phyloP scores from a whole-genome alignment of 2,888 invertebrate genomes.

The Monoplex corrugatus region DNA sequence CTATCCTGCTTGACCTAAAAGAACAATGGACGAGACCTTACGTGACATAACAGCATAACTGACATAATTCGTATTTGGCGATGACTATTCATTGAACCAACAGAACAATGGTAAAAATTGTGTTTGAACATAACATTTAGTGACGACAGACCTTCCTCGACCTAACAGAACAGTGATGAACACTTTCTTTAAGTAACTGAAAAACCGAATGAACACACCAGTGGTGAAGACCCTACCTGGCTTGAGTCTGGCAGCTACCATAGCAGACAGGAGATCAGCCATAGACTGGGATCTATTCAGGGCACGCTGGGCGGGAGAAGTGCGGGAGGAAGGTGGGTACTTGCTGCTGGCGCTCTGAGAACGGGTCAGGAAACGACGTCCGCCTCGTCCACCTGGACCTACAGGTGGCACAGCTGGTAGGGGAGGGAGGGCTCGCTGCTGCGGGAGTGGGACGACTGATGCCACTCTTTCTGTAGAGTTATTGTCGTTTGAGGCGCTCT shows the following conservation, averaged over 20 bases:
- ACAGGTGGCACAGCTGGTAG: slow-evolving; percentile 40
- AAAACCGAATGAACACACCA: neutral
- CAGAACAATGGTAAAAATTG: too few species aligned
- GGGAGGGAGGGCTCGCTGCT: slow-evolving; percentile 35
- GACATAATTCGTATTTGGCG: too few species aligned
- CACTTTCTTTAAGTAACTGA: too few species aligned
- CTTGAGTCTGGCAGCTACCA: slow-evolving; percentile 25
- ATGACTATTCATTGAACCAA: too few species aligned
- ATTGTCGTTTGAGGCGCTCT: too few species aligned
- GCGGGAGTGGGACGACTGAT: neutral
- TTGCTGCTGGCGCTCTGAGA: slow-evolving; percentile 8
- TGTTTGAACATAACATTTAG: too few species aligned
- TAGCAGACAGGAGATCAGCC: slow-evolving; percentile 38
- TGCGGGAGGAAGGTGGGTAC: neutral
- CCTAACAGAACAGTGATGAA: too few species aligned
- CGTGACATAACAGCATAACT: too few species aligned
- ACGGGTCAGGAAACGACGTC: slow-evolving; percentile 2
- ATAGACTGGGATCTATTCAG: slow-evolving; percentile 43
- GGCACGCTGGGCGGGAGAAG: neutral
- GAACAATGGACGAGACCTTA: too few species aligned
- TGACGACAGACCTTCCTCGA: too few species aligned
- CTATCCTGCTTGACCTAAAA: too few species aligned
- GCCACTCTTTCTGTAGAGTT: neutral
- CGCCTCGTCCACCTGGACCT: slow-evolving; percentile 22
- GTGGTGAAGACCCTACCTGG: slow-evolving; percentile 26